phyloP scores from a whole-genome alignment of 2,797 vertebrate species.

The Chelmon rostratus region DNA sequence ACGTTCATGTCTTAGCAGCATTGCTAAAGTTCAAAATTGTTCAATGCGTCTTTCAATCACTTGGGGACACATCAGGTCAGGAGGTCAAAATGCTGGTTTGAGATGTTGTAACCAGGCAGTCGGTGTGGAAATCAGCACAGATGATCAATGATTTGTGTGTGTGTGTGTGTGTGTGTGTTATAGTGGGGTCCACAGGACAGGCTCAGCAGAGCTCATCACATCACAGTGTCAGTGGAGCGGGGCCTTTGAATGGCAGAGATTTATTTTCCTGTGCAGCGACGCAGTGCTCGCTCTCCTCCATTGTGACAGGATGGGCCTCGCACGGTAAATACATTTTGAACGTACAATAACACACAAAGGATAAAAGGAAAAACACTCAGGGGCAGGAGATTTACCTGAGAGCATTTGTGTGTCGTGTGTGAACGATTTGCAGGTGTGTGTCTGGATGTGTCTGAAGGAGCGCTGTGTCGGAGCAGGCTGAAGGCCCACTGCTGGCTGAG shows the following conservation, averaged over 20 bases:
- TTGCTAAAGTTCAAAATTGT: not conserved
- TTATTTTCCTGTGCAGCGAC: constrained; percentile 51
- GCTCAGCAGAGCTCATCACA: constrained; percentile 35
- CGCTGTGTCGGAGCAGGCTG: not conserved
- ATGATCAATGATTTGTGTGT: constrained; percentile 12
- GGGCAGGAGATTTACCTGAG: not conserved
- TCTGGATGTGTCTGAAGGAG: not conserved
- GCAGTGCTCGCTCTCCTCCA: constrained; percentile 26
- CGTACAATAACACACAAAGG: constrained; percentile 18
- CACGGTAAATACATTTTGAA: constrained; percentile 29
- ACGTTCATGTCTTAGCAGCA: not conserved
- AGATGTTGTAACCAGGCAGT: not conserved
- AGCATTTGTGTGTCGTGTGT: constrained; percentile 1
- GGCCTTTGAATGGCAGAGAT: constrained; percentile 46
- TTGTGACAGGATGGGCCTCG: constrained; percentile 20
- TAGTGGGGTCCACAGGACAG: not conserved
- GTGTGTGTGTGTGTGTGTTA: too few species aligned
- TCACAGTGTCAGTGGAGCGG: constrained; percentile 33
- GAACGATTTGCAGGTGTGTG: constrained; percentile 24
- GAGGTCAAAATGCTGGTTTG: too few species aligned
- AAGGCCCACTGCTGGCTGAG: constrained; percentile 1
- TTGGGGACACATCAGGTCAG: too few species aligned
- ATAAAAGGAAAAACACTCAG: constrained; percentile 20
- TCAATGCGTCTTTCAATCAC: too few species aligned
- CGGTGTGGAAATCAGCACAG: not conserved